Base-by-base conservation (phyloP, 2,797 vertebrate genomes). In the Paratrypauchen microcephalus region DNA sequence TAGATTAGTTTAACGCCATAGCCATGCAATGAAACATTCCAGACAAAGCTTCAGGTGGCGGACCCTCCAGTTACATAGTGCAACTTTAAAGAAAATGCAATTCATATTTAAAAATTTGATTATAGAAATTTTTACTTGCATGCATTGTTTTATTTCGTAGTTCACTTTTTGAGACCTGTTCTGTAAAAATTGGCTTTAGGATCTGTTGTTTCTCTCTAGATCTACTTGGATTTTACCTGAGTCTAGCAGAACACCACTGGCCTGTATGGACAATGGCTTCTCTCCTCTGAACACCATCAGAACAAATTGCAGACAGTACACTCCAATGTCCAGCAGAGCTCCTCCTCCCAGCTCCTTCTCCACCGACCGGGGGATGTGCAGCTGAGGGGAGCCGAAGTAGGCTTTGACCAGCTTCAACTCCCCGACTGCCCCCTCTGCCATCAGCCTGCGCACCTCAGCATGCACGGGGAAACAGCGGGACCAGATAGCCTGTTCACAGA, bases 261-360 rank as follows among this genome's bases (percentile, higher is more conserved):
- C 91, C 1, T 84, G 80, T 63, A 95, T 83, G 65, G 91, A 94
- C 78, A 92, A 83, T 0, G 93, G 92, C 72, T 77, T 92, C 83
- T 94, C 93, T 4, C 92, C 90, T 0, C 88, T 86, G 11, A 94
- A 95, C 65, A 92, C 92, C 92, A 94, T 95, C 67, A 92, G 87
- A 24, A 93, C 80, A 82, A 95, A 94, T 83, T 95, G 94, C 75
- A 94, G 15, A 30, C 93, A 93, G 89, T 95, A 94, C 60, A 94
- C 76, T 2, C 94, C 93, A 0, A 95, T 77, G 69, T 95, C 92
- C 66, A 96, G 80, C 69, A 95, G 79, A 0, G 86, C 80, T 0
- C 94, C 91, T 0, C 94, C 94, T 0, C 93, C 93, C 68, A 94
- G 84, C 60, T 93, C 92, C 69, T 89, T 93, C 82, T 93, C 66